Evolutionary conservation across 2,888 invertebrate genomes (phyloP), one percentile per base, ranked within the genome.

Genomic region (Morinoia aosen): DNA sequence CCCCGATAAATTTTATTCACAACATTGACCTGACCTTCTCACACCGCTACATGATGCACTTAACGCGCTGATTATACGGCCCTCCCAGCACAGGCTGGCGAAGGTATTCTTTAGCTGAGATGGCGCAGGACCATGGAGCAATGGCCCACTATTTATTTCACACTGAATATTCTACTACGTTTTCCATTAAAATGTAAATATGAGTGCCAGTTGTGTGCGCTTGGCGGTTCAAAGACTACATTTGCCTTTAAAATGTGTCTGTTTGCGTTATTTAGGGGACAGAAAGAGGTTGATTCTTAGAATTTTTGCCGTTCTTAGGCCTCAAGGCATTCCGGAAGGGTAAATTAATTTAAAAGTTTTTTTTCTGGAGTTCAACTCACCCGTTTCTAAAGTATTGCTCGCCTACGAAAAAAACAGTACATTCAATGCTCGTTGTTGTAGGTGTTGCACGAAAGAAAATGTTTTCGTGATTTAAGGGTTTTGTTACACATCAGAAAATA

Each of bases 121-220:
- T 93, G 57, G 19, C 57, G 57, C 57, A 93, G 33, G 33, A 57
- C 48, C 58, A 2, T 11, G 93, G 57, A 57, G 57, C 58, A 93
- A 93, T 93, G 93, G 93, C n/a, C 57, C 12, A 16, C 39, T 57
- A n/a, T 57, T 57, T 57, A 93, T 93, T 93, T 57, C 57, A 93
- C 12, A 57, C 93, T 57, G 93, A 57, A 93, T 93, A 93, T 93
- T 57, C 57, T 57, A 56, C 8, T 3, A 33, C 93, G 33, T 57
- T 33, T 57, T 93, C 57, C 93, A 57, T 93, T 93, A 93, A 93
- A 93, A 93, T 93, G 93, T 93, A 93, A 93, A 93, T 93, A 93
- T 56, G 57, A 57, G 93, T 57, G 58, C 58, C 93, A 93, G 93
- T 93, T 93, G 56, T 57, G 58, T 93, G 48, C 93, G 93, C 93